Base-by-base conservation (phyloP, 2,888 invertebrate species). In the Pseudoips prasinana region DNA sequence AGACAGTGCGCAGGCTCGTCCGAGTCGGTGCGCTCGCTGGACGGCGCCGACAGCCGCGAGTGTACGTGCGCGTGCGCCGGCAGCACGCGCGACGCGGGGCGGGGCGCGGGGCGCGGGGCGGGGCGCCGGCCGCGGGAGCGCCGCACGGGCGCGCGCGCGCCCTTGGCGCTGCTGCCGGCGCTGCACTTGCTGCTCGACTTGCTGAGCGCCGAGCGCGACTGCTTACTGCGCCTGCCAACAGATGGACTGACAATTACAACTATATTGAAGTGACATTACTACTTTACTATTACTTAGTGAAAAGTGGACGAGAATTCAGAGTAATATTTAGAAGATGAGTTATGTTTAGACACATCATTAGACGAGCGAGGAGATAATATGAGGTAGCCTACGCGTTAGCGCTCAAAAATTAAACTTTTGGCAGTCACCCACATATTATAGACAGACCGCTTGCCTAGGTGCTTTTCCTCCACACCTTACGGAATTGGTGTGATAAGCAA, bases 1-100 rank as follows among this genome's bases (percentile, higher is more conserved):
- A 73, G 39, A 17, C 62, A 64, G 17, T 75, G 74, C 22, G 75
- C 59, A 1, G 84, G 77, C 20, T 84, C 84, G 31, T 87, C 86
- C 1, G 85, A 84, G 64, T 88, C 87, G 0, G 82, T 82, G 35
- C 90, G 54, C 46, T 83, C 86, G 57, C 79, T 79, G 7, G 84
- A 81, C 10, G 74, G 87, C 58, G 88, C 79, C 39, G 83, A 79
- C 22, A 64, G 45, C 31, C 73, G 62, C 48, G 70, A 55, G 62
- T 41, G 60, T 11, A 41, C 11, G 6, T 5, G 33, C 17, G 24
- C 20, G 7, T 10, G 36, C 8, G 39, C 9, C 33, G 25, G 43
- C 10, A 22, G 33, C 14, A 22, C 23, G 40, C 2, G 33, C 39
- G 32, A 30, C n/a, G 26, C 11, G 29, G 33, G 11, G 30, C 34